Percentiles rank a stretch among this genome's conserved stretches.
phyloP scores from a whole-genome alignment of 2,797 vertebrate genomes.

The Halcyon smyrnensis region DNA sequence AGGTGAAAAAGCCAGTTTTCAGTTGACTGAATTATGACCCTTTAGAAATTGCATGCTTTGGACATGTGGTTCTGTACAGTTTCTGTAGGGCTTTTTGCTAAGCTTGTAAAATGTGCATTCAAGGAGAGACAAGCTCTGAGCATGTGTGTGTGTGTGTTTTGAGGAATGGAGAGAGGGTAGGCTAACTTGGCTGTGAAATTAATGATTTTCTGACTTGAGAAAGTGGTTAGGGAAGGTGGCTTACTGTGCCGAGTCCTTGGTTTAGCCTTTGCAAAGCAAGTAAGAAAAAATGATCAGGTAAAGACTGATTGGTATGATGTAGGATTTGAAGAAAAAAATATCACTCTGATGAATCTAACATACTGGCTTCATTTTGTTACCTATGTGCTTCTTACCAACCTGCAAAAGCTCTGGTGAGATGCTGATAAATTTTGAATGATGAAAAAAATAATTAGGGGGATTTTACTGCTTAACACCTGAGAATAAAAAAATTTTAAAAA shows the following conservation, averaged over 20 bases:
- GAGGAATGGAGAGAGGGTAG: neutral
- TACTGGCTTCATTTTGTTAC: neutral
- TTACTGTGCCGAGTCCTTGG: neutral
- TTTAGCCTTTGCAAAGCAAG: neutral
- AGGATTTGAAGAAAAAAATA: neutral
- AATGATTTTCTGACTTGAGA: conserved; percentile 7
- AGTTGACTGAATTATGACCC: conserved; percentile 45
- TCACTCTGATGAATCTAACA: neutral
- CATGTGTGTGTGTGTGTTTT: neutral
- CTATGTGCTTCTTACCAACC: neutral
- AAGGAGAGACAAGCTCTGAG: neutral
- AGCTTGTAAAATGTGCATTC: neutral
- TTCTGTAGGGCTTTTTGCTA: conserved; percentile 25
- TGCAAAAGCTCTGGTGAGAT: neutral
- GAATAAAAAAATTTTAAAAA: neutral
- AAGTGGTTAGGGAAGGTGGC: neutral
- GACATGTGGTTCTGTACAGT: neutral
- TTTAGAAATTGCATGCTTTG: conserved; percentile 20
- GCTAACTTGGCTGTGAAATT: neutral
- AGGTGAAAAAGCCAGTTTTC: conserved; percentile 44
- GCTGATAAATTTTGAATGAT: neutral
- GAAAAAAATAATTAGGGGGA: neutral
- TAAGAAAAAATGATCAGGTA: neutral
- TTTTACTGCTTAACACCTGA: neutral
- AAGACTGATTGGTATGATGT: neutral